Evolutionary conservation across 2,797 vertebrate species (phyloP).

Genomic region (Gymnothorax reevesii): DNA sequence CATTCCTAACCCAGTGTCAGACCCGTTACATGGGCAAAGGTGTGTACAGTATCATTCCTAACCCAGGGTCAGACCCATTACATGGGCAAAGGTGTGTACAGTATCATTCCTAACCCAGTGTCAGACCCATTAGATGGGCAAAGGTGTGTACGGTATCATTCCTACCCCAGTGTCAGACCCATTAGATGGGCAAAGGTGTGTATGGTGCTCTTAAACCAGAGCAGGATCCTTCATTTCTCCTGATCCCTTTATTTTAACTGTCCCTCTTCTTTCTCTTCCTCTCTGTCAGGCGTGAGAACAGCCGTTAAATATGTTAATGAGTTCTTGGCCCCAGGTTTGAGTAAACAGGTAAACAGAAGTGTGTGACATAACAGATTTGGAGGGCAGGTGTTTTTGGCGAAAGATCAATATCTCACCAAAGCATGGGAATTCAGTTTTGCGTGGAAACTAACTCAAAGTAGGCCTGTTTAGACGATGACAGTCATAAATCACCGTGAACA

Average conservation of each 20-base stretch:
- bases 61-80: constrained; percentile 81
- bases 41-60: constrained; percentile 60
- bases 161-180: no score
- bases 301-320: constrained; percentile 98
- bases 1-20: constrained; percentile 3
- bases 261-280: constrained; percentile 51
- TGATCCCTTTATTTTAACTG: constrained; percentile 26
- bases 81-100: constrained; percentile 88
- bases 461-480: constrained; percentile 66
- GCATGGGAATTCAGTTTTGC: constrained; percentile 67
- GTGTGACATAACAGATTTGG: constrained; percentile 24
- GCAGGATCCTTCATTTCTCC: no score
- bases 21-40: constrained; percentile 97
- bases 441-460: constrained; percentile 68
- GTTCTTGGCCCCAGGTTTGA: constrained; percentile 95
- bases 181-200: neutral
- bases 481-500: constrained; percentile 38
- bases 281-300: constrained; percentile 92
- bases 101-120: no score
- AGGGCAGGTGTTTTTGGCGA: neutral
- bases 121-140: neutral
- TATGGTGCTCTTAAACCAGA: constrained; percentile 3
- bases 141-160: constrained; percentile 7
- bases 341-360: constrained; percentile 91
- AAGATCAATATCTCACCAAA: constrained; percentile 28